These are phyloP conservation scores for Holacanthus passer DNA, from an alignment of 2,113 vertebrate genomes.

Conservation along the genomic window DNA sequence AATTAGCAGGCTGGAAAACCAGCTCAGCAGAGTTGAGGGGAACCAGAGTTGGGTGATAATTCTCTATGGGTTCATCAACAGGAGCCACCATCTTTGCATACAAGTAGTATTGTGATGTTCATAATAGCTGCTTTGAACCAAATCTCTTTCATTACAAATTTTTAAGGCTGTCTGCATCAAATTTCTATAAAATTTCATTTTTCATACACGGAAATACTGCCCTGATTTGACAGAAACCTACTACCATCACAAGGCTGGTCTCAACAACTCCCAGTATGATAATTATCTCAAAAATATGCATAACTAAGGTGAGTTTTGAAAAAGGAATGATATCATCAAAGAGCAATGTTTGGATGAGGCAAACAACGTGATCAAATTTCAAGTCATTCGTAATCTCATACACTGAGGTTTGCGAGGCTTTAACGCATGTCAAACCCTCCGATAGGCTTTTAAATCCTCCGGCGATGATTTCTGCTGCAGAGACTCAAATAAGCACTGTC, in stretches of 20 bases:
- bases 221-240: not conserved
- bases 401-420: not conserved
- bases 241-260: not conserved
- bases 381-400: not conserved
- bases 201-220: not conserved
- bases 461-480: slow-evolving; percentile 26
- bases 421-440: not conserved
- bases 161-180: too few relatives aligned
- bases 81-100: too few relatives aligned
- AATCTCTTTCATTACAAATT: too few relatives aligned
- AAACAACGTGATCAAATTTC: slow-evolving; percentile 11
- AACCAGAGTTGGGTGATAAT: too few relatives aligned
- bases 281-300: not conserved
- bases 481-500: slow-evolving; percentile 38
- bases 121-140: too few relatives aligned
- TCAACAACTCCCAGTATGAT: not conserved
- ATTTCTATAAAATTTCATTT: not conserved
- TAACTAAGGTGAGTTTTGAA: not conserved
- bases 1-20: not conserved
- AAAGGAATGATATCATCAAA: not conserved
- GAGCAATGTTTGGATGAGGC: not conserved
- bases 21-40: not conserved
- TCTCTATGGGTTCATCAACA: too few relatives aligned
- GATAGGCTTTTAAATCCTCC: not conserved
- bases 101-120: too few relatives aligned